Percentiles rank a stretch among this genome's conserved stretches.
Conservation (phyloP, 2,113 vertebrate species). For the Haemorhous mexicanus region DNA sequence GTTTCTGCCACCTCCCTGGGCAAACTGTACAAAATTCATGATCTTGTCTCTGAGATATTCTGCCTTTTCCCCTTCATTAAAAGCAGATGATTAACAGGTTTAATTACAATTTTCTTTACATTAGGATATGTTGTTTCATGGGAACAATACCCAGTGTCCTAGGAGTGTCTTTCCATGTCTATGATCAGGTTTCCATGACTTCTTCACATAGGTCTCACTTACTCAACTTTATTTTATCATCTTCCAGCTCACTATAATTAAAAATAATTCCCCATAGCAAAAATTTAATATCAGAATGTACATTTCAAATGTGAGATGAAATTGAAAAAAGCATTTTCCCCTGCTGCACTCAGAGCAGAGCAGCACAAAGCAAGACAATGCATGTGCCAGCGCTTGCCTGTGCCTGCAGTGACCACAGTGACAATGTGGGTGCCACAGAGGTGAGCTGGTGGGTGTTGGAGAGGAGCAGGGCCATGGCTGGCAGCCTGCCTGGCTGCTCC, state of each 20-base stretch:
- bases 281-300: constrained; percentile 51
- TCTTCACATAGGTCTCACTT: constrained; percentile 50
- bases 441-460: not conserved
- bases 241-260: constrained; percentile 57
- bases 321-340: not conserved
- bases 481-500: not conserved
- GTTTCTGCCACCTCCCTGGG: not conserved
- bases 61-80: constrained; percentile 6
- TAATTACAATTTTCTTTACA: constrained; percentile 61
- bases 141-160: constrained; percentile 40
- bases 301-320: constrained; percentile 35
- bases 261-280: constrained; percentile 52
- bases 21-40: not conserved
- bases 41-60: not conserved
- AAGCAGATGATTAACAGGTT: constrained; percentile 55
- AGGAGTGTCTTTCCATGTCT: constrained; percentile 38
- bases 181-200: constrained; percentile 45
- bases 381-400: rapidly evolving
- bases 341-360: not conserved
- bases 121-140: constrained; percentile 31
- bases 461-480: not conserved
- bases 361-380: rapidly evolving
- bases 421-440: rapidly evolving
- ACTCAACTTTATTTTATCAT: constrained; percentile 46
- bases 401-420: not conserved